phyloP scores from a whole-genome alignment of 1,140 invertebrate species.

The Schlechtendalia chinensis region DNA sequence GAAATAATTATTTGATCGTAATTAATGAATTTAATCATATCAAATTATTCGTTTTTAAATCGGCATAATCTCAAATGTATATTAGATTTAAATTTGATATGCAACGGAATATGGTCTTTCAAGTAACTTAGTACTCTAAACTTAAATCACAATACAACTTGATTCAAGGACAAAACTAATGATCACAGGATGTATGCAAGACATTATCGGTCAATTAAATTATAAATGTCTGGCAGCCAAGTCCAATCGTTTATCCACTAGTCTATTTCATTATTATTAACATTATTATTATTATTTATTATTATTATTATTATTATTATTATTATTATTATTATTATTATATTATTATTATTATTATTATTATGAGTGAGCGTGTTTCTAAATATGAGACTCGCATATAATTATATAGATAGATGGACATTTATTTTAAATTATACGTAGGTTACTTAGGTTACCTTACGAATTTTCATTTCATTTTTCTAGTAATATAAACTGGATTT shows the following conservation, averaged over 20 bases:
- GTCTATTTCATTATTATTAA: conserved; percentile 28
- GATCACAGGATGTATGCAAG: conserved; percentile 27
- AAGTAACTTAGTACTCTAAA: background rate
- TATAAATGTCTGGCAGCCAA: background rate
- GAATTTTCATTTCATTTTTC: conserved; percentile 4
- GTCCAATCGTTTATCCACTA: conserved; percentile 25
- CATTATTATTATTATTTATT: background rate
- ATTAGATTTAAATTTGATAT: background rate
- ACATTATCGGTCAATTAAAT: conserved; percentile 6
- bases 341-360: background rate
- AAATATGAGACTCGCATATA: background rate
- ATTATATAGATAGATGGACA: background rate
- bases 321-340: too few species aligned
- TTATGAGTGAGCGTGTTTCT: too few species aligned
- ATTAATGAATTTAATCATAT: background rate
- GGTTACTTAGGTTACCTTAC: background rate
- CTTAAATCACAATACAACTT: conserved; percentile 2
- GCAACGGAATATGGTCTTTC: background rate
- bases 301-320: too few species aligned
- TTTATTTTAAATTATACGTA: conserved; percentile 6
- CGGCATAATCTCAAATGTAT: background rate
- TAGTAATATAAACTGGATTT: background rate
- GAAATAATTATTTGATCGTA: too few species aligned
- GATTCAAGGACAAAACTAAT: conserved; percentile 25
- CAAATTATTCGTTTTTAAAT: background rate